Evolutionary conservation across 2,113 vertebrate genomes (phyloP).

Genomic region (Nannospalax galili): DNA sequence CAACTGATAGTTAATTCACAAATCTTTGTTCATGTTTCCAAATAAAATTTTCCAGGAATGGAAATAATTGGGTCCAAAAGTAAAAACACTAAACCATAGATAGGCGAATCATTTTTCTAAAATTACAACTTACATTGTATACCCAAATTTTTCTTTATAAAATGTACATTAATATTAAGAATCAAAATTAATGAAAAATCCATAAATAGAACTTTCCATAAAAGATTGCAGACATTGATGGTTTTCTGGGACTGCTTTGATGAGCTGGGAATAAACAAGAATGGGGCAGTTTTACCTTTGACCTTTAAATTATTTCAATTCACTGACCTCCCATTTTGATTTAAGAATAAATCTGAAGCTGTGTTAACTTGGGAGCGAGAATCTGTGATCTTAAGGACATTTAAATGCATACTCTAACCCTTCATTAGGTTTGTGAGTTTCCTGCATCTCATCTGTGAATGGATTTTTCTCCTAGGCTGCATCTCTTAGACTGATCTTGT

Average conservation of each 20-base stretch:
- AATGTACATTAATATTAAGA: slow-evolving; percentile 14
- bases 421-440: background rate
- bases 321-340: background rate
- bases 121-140: background rate
- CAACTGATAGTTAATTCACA: background rate
- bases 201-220: background rate
- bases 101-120: background rate
- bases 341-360: slow-evolving; percentile 20
- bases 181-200: background rate
- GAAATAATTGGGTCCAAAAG: background rate
- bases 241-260: background rate
- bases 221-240: background rate
- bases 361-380: background rate
- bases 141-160: background rate
- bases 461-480: background rate
- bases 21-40: background rate
- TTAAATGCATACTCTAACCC: background rate
- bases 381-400: background rate
- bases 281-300: background rate
- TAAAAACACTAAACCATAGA: background rate
- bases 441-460: background rate
- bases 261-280: background rate
- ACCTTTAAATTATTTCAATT: background rate
- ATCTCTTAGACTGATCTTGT: background rate
- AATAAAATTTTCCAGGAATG: background rate